phyloP scores from a whole-genome alignment of 1,140 invertebrate species.

The Pogonomyrmex barbatus region DNA sequence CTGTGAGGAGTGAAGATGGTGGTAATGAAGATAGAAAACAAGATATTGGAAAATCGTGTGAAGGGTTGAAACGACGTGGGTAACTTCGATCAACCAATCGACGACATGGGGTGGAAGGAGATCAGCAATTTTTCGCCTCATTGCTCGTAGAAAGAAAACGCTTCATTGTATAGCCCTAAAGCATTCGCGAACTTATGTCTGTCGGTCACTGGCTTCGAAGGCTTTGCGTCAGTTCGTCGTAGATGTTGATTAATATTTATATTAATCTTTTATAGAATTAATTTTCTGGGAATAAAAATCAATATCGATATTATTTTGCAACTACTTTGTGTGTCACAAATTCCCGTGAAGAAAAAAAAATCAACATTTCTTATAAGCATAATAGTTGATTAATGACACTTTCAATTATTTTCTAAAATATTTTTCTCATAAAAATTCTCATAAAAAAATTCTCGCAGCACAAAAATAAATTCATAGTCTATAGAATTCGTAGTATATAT shows the following conservation, averaged over 20 bases:
- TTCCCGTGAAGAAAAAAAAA: background rate
- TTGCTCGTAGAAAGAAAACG: conserved; percentile 73
- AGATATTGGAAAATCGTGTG: conserved; percentile 75
- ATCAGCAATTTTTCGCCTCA: conserved; percentile 77
- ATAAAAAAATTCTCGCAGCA: background rate
- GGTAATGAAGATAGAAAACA: conserved; percentile 63
- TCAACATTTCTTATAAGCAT: background rate
- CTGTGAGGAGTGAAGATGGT: background rate
- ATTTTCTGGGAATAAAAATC: conserved; percentile 72
- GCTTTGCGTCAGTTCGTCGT: conserved; percentile 67
- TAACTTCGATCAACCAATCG: conserved; percentile 31
- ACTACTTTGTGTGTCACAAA: conserved; percentile 4
- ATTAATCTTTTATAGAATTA: conserved; percentile 68
- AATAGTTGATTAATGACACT: background rate
- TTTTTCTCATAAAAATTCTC: background rate
- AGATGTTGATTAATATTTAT: conserved; percentile 67
- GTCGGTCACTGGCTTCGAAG: conserved; percentile 31
- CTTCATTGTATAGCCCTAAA: conserved; percentile 67
- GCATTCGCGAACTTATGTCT: conserved; percentile 51
- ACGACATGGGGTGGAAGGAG: conserved; percentile 13
- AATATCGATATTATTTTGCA: conserved; percentile 53
- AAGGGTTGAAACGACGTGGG: conserved; percentile 54
- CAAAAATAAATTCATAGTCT: background rate
- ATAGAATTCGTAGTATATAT: background rate
- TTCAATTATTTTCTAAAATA: background rate